These are phyloP conservation scores for Anolis carolinensis DNA, from an alignment of 2,113 vertebrate genomes.

Conservation along the genomic window DNA sequence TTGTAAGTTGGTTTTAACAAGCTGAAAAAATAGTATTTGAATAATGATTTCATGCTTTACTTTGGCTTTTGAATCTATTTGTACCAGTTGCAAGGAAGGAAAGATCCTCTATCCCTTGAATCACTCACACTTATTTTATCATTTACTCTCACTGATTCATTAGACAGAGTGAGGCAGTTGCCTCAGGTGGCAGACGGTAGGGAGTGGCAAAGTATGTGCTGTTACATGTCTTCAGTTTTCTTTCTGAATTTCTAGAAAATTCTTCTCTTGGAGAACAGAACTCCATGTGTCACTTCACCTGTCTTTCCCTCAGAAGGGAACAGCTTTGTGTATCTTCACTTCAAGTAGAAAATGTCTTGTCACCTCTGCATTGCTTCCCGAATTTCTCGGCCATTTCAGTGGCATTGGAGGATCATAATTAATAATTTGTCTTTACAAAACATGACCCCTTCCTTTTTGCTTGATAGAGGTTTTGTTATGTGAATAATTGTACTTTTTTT, in stretches of 20 bases:
- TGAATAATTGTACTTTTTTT: not conserved
- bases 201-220: not conserved
- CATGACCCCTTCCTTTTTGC: too few relatives aligned
- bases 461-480: not conserved
- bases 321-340: not conserved
- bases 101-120: not conserved
- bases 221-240: not conserved
- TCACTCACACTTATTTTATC: too few relatives aligned
- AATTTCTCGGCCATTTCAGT: not conserved
- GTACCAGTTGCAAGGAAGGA: too few relatives aligned
- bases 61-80: not conserved
- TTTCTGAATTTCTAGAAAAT: too few relatives aligned
- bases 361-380: not conserved
- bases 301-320: too few relatives aligned
- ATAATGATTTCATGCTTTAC: slow-evolving; percentile 14
- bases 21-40: not conserved
- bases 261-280: too few relatives aligned
- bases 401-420: not conserved
- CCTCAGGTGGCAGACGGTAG: not conserved
- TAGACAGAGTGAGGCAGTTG: too few relatives aligned
- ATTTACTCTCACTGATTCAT: too few relatives aligned
- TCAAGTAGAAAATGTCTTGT: not conserved
- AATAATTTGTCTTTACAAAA: not conserved
- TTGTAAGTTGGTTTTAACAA: too few relatives aligned
- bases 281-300: too few relatives aligned